A percentile compares a stretch with the other conserved stretches of the same genome.
Evolutionary conservation across 92 coral and sea anemone species (phyloP).

Genomic region (Zoanthus sociatus): DNA sequence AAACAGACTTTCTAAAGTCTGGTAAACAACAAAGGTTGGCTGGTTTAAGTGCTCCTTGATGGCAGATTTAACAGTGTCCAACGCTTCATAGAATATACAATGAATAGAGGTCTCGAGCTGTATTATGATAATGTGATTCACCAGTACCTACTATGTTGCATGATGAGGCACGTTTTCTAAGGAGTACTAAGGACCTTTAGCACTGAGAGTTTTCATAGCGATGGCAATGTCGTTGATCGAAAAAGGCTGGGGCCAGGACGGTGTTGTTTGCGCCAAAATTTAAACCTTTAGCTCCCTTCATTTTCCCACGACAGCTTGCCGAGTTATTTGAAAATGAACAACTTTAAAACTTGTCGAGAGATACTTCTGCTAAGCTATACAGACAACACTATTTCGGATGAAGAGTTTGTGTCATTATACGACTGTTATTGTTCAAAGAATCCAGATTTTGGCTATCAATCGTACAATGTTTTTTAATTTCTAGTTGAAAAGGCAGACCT

Average conservation of each 20-base stretch:
- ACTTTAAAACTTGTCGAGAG: constrained; percentile 25
- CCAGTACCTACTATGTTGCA: too few species aligned
- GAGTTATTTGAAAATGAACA: constrained; percentile 12
- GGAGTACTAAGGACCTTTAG: too few species aligned
- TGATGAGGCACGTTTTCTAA: too few species aligned
- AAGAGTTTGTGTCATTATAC: constrained; percentile 10
- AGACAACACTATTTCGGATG: constrained; percentile 35
- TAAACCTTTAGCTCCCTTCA: background rate
- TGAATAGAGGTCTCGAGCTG: background rate
- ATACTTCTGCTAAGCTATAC: constrained; percentile 41
- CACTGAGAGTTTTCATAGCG: too few species aligned
- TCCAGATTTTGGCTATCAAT: constrained; percentile 12
- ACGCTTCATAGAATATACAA: background rate
- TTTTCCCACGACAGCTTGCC: too few species aligned
- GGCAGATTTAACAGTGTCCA: background rate
- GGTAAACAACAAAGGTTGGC: background rate
- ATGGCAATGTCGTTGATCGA: too few species aligned
- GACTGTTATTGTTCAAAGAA: constrained; percentile 17
- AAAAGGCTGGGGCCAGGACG: too few species aligned
- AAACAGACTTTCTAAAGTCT: background rate
- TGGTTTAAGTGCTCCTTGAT: background rate
- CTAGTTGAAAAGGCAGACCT: constrained; percentile 55
- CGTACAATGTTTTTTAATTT: background rate
- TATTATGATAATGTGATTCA: background rate
- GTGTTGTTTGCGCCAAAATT: background rate